phyloP scores from a whole-genome alignment of 1,140 invertebrate genomes.

The Drosophila tsacasi region DNA sequence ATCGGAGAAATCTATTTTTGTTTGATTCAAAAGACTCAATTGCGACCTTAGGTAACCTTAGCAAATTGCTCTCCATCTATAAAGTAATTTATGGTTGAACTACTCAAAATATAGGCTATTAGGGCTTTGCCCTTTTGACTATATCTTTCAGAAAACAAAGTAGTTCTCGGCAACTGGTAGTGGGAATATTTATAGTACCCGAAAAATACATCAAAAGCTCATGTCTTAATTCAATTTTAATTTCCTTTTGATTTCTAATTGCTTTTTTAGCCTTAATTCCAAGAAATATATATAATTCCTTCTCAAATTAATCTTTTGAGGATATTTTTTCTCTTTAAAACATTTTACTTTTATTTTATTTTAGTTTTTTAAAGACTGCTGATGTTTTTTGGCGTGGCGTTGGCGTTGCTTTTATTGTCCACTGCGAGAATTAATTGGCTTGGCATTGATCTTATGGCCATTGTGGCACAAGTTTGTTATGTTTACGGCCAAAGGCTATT shows the following conservation, averaged over 20 bases:
- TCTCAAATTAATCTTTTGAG: neutral
- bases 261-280: neutral
- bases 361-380: neutral
- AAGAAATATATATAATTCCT: neutral
- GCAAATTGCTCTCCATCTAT: conserved; percentile 12
- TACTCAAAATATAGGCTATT: conserved; percentile 9
- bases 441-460: conserved; percentile 74
- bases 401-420: conserved; percentile 53
- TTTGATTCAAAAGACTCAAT: neutral
- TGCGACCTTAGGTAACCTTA: conserved; percentile 29
- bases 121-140: conserved; percentile 14
- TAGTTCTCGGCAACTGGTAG: neutral
- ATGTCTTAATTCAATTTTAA: neutral
- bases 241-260: conserved; percentile 9
- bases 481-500: conserved; percentile 72
- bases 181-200: neutral
- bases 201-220: neutral
- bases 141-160: conserved; percentile 7
- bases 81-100: conserved; percentile 6
- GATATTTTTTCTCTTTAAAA: neutral
- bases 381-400: conserved; percentile 23
- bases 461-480: conserved; percentile 53
- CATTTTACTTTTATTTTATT: neutral
- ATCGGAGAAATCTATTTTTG: conserved; percentile 30
- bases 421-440: conserved; percentile 67